Evolutionary conservation across 1,140 invertebrate genomes (phyloP).

Genomic region (Mercenaria mercenaria): DNA sequence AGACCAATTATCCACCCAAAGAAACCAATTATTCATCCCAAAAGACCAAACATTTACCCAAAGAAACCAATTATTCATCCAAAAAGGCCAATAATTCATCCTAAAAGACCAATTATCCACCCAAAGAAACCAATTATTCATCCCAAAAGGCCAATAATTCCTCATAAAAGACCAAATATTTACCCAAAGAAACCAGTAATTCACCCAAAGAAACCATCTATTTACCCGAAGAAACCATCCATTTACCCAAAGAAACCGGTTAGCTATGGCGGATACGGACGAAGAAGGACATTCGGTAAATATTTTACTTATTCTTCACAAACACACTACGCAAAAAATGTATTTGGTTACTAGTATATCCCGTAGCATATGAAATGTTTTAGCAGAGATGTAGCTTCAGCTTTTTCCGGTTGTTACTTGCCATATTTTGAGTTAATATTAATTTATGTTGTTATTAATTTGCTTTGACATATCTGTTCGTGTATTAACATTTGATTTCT

Average conservation of each 20-base stretch:
- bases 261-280: not conserved
- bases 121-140: slow-evolving; percentile 2
- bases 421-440: no score
- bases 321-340: no score
- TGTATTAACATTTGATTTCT: no score
- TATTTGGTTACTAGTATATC: no score
- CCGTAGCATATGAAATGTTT: no score
- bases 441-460: no score
- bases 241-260: not conserved
- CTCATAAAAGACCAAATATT: not conserved
- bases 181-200: not conserved
- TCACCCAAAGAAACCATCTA: not conserved
- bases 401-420: no score
- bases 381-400: no score
- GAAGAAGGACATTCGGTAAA: not conserved
- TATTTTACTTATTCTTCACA: no score
- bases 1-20: slow-evolving; percentile 6
- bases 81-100: not conserved
- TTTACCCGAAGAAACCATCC: not conserved
- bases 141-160: not conserved
- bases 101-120: not conserved
- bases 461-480: no score
- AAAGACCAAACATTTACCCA: not conserved
- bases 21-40: not conserved
- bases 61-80: not conserved